These are phyloP conservation scores for Acanthurus tractus DNA, from an alignment of 2,797 vertebrate genomes.

Conservation along the genomic window DNA sequence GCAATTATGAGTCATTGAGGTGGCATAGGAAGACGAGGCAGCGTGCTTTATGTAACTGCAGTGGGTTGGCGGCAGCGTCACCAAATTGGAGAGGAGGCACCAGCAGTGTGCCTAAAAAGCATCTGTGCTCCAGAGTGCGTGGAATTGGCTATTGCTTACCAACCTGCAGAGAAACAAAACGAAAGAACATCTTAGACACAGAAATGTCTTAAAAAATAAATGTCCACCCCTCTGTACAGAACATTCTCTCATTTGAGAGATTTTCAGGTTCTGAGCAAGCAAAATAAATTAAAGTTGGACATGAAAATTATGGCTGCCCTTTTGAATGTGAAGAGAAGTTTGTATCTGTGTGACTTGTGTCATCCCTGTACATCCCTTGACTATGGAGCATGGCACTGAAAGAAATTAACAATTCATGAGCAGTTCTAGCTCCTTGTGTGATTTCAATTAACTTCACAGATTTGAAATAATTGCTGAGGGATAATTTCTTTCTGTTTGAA, in stretches of 20 bases:
- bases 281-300: slow-evolving; percentile 20
- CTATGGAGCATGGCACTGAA: slow-evolving; percentile 20
- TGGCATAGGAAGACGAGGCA: slow-evolving; percentile 75
- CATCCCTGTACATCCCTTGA: slow-evolving; percentile 16
- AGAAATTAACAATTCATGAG: slow-evolving; percentile 73
- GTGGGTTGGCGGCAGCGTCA: slow-evolving; percentile 66
- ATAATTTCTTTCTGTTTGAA: slow-evolving; percentile 66
- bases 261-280: slow-evolving; percentile 13
- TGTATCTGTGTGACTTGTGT: slow-evolving; percentile 23
- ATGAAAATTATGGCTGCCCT: slow-evolving; percentile 25
- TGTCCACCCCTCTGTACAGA: background rate
- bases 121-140: slow-evolving; percentile 51
- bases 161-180: slow-evolving; percentile 27
- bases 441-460: slow-evolving; percentile 77
- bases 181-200: slow-evolving; percentile 5
- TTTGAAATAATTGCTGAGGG: slow-evolving; percentile 70
- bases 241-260: slow-evolving; percentile 15
- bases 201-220: slow-evolving; percentile 24
- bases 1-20: slow-evolving; percentile 85
- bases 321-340: slow-evolving; percentile 6
- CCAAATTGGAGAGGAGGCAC: slow-evolving; percentile 67
- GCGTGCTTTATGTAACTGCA: slow-evolving; percentile 79
- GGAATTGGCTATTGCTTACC: slow-evolving; percentile 31
- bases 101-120: slow-evolving; percentile 54
- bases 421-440: slow-evolving; percentile 58